These are phyloP conservation scores for Chirona hameri DNA, from an alignment of 2,888 invertebrate species.

Conservation along the genomic window DNA sequence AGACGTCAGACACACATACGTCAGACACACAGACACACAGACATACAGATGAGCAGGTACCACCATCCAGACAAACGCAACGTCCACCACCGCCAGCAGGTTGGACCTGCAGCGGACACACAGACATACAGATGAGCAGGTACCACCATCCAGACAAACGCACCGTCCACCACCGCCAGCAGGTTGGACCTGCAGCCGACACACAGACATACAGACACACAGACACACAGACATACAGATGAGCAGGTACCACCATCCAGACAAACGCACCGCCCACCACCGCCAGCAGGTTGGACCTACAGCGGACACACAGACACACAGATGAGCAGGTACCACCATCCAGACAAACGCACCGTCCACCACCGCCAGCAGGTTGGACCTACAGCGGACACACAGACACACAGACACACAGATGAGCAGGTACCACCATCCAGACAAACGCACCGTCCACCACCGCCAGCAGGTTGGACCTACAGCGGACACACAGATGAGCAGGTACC, in stretches of 20 bases:
- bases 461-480: conserved; percentile 69
- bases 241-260: background rate
- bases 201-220: background rate
- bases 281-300: conserved; percentile 76
- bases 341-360: too few species aligned
- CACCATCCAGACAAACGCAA: conserved; percentile 47
- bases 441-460: conserved; percentile 72
- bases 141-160: conserved; percentile 44
- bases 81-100: conserved; percentile 74
- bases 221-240: background rate
- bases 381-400: too few species aligned
- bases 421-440: conserved; percentile 46
- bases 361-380: too few species aligned
- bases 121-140: too few species aligned
- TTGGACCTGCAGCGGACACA: conserved; percentile 64
- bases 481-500: too few species aligned
- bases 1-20: conserved; percentile 47
- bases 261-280: conserved; percentile 42
- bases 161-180: conserved; percentile 74
- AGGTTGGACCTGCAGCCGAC: conserved; percentile 67
- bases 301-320: conserved; percentile 42
- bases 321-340: too few species aligned
- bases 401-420: too few species aligned
- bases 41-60: conserved; percentile 45
- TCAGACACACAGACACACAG: too few species aligned